Evolutionary conservation across 2,888 invertebrate species (phyloP), one percentile per base, ranked within the genome.

Genomic region (Drosophila crucigera): DNA sequence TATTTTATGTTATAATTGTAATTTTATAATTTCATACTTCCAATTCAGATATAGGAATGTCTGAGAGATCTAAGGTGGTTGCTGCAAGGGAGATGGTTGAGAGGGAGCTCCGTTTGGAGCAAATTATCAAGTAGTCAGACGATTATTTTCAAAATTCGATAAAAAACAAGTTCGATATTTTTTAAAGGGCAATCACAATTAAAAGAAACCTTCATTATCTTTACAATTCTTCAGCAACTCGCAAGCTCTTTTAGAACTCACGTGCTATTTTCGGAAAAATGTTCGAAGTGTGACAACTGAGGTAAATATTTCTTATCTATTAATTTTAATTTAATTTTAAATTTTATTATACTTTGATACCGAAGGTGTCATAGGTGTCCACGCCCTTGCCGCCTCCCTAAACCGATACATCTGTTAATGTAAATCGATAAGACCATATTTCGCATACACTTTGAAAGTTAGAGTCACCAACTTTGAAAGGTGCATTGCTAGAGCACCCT

Each of bases 91-190:
- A 30, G 30, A 30, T 30, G 30, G 30, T 39, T n/a, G 55, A 22
- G 7, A 50, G 73, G 1, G 43, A 53, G 9, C 68, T 69, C 7
- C 35, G 78, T 3, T 25, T 84, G 30, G 50, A 74, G 92, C 83
- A 92, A 61, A 69, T 67, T 4, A 81, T 91, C 25, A 73, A 74
- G 11, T 89, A 91, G 83, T 80, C 81, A 3, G 78, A 84, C 3
- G 89, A 89, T 6, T 84, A 90, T 11, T 78, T 85, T 11, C 43
- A 1, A 19, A n/a, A 4, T 55, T 19, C 1, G 31, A 55, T 41
- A 47, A 87, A 85, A 74, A 1, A 85, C 11, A 87, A 89, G 16
- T 55, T 93, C 65, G 92, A 92, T 70, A 83, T n/a, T 91, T 9
- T 90, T 88, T 61, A 87, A 93, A 76, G 85, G 88, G 0, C 5